Conservation (phyloP, 1,140 invertebrate species). For the Zaprionus kolodkinae region DNA sequence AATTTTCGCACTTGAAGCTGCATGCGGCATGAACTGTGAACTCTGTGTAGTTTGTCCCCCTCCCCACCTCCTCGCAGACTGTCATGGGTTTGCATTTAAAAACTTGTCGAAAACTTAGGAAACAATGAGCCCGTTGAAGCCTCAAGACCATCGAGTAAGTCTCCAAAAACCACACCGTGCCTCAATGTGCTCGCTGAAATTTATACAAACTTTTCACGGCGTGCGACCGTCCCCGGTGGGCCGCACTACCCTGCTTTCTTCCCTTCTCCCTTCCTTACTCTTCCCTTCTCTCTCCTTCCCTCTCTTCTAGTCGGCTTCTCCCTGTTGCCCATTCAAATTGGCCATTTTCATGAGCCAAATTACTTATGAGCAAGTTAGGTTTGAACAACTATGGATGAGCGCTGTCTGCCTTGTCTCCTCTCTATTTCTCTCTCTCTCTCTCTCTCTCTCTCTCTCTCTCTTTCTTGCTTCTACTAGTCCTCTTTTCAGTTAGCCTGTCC, state of each 20-base stretch:
- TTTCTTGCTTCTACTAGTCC: background rate
- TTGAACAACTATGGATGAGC: conserved; percentile 30
- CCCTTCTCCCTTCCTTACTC: background rate
- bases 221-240: too few species aligned
- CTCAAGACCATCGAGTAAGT: background rate
- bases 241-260: too few species aligned
- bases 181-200: background rate
- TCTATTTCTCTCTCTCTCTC: background rate
- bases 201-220: conserved; percentile 26
- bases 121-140: conserved; percentile 28
- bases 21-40: too few species aligned
- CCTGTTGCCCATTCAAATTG: conserved; percentile 54
- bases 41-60: too few species aligned
- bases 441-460: background rate
- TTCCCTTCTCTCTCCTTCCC: background rate
- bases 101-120: conserved; percentile 36
- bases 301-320: background rate
- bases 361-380: conserved; percentile 61
- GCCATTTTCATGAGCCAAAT: conserved; percentile 69
- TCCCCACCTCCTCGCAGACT: background rate
- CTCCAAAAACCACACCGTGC: background rate
- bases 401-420: background rate
- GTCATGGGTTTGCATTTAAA: conserved; percentile 11
- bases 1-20: background rate
- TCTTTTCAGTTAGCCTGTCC: background rate